Evolutionary conservation across 1,140 invertebrate species (phyloP), one percentile per base, ranked within the genome.

Genomic region (Drosophila saltans): DNA sequence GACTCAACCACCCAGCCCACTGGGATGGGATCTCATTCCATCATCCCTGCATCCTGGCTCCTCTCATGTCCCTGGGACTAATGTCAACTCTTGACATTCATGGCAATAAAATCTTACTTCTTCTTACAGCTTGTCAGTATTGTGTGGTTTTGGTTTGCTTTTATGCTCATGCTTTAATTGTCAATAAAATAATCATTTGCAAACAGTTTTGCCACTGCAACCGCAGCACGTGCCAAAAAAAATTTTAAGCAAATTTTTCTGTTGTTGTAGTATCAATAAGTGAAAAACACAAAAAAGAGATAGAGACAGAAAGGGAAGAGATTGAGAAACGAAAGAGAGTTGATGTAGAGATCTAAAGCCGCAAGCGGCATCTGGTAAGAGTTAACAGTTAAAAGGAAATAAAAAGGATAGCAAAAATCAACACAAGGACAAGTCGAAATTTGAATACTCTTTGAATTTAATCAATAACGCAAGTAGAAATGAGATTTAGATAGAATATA

Each of bases 101-200:
- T 84, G 66, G 75, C 69, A 81, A 89, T 89, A 81, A 84, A 89
- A 80, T 89, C 78, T 72, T 62, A 81, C 78, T 83, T 36, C 78
- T 83, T 36, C 74, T 66, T 74, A 80, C 68, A 66, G 56, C 59
- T 67, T 82, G 67, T 80, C 58, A 52, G 76, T 76, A 80, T 80
- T 80, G 63, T 79, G 69, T 58, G 82, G 75, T 66, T 66, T 74
- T 79, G 65, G 26, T 64, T 89, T 79, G 65, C 21, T 64, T 89
- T 88, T 77, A 88, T 80, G 76, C 66, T 82, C 75, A 80, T 80
- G 80, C 72, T 89, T 89, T 88, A 88, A 88, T 89, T 89, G 80
- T 80, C 84, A 88, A 89, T 88, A 88, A 88, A 88, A 88, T 88
- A 88, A 89, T 88, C 83, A 88, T 88, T 85, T 81, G 78, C 78